phyloP scores from a whole-genome alignment of 1,140 invertebrate genomes.

The Oedothorax gibbosus region DNA sequence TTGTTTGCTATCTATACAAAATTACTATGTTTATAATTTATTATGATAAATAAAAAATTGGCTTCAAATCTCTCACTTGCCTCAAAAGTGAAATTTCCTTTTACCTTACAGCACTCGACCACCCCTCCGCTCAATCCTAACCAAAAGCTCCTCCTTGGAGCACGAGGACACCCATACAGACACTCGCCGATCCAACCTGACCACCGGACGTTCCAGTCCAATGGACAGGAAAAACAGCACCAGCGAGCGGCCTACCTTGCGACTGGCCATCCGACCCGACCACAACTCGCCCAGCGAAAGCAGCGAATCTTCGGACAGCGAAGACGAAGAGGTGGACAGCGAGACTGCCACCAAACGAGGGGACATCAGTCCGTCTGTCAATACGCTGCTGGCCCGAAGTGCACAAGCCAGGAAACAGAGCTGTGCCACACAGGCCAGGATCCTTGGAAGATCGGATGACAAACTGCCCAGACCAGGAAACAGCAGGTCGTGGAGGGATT shows the following conservation, averaged over 20 bases:
- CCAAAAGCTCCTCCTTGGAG: conserved; percentile 39
- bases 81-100: background rate
- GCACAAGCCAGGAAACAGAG: conserved; percentile 53
- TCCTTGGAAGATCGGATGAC: conserved; percentile 19
- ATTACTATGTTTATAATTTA: no score
- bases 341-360: conserved; percentile 33
- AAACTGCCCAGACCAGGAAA: conserved; percentile 7
- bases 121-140: conserved; percentile 8
- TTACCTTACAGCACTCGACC: conserved; percentile 21
- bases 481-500: conserved; percentile 44
- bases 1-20: no score
- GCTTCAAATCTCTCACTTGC: no score
- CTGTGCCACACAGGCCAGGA: conserved; percentile 39
- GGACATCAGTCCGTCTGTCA: conserved; percentile 57
- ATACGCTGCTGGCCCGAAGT: conserved; percentile 46
- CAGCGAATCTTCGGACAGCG: background rate
- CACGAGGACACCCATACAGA: conserved; percentile 6
- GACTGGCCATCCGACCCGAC: conserved; percentile 23
- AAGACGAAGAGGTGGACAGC: conserved; percentile 21
- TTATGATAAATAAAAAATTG: background rate
- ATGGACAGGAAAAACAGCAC: conserved; percentile 5
- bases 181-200: conserved; percentile 29
- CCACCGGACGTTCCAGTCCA: conserved; percentile 1
- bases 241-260: conserved; percentile 21
- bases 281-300: background rate